Percentiles rank a stretch among this genome's conserved stretches.
phyloP scores from a whole-genome alignment of 2,113 vertebrate genomes.

The Nymphicus hollandicus region DNA sequence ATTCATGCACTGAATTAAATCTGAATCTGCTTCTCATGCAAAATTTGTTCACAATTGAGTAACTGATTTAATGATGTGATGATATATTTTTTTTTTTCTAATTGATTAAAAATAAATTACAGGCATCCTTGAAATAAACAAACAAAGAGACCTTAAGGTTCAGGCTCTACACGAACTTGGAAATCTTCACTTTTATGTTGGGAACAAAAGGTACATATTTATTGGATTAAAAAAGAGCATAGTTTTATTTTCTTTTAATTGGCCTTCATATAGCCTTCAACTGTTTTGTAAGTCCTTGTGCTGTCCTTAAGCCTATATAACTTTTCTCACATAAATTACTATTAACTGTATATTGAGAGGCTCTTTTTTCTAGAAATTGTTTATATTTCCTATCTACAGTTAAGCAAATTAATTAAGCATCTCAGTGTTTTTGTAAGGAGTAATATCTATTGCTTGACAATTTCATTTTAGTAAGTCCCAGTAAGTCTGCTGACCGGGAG shows the following conservation, averaged over 20 bases:
- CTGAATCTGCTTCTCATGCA: background rate
- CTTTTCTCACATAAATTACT: background rate
- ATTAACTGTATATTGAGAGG: background rate
- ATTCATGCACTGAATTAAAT: background rate
- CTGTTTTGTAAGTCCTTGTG: background rate
- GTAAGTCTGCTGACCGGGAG: background rate
- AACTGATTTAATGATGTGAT: background rate
- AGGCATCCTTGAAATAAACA: conserved; percentile 83
- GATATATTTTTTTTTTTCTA: background rate
- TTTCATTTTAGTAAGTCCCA: background rate
- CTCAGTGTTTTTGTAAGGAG: background rate
- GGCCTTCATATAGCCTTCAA: background rate
- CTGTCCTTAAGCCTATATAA: background rate
- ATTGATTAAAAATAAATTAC: conserved; percentile 56
- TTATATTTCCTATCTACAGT: background rate
- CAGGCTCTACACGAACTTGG: conserved; percentile 89
- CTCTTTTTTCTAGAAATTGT: background rate
- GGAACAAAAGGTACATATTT: conserved; percentile 81
- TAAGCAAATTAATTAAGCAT: background rate
- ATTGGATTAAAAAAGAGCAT: background rate
- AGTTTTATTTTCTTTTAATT: background rate
- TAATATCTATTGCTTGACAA: background rate
- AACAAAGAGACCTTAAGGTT: conserved; percentile 80
- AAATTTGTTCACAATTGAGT: background rate
- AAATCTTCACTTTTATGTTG: conserved; percentile 84